Conservation (phyloP, 2,797 vertebrate genomes). For the Leucoraja ocellata region DNA sequence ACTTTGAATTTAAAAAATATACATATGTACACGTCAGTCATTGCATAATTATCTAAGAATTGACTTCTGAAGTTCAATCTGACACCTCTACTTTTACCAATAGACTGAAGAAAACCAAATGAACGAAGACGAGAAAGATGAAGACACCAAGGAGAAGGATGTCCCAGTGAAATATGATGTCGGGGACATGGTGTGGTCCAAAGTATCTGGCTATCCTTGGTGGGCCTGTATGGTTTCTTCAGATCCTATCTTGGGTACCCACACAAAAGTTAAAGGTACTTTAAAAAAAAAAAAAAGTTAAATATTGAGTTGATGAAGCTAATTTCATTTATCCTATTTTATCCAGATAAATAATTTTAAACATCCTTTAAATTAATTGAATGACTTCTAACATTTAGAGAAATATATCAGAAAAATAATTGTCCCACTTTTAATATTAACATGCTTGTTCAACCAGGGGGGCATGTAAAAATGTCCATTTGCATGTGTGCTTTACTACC, state of each 20-base stretch:
- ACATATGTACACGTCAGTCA: not conserved
- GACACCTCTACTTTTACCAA: not conserved
- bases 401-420: not conserved
- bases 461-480: not conserved
- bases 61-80: not conserved
- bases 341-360: not conserved
- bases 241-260: constrained; percentile 74
- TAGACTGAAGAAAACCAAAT: constrained; percentile 23
- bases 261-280: constrained; percentile 81
- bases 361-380: not conserved
- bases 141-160: constrained; percentile 44
- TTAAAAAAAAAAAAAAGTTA: not conserved
- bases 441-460: not conserved
- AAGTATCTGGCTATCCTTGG: constrained; percentile 92
- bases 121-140: not conserved
- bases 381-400: not conserved
- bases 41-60: not conserved
- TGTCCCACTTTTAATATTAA: not conserved
- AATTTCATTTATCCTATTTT: not conserved
- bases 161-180: constrained; percentile 59
- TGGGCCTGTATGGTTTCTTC: constrained; percentile 96
- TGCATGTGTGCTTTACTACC: not conserved
- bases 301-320: not conserved
- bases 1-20: not conserved
- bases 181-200: constrained; percentile 90